Conservation (phyloP, 2,113 vertebrate species). For the Pseudopodoces humilis region DNA sequence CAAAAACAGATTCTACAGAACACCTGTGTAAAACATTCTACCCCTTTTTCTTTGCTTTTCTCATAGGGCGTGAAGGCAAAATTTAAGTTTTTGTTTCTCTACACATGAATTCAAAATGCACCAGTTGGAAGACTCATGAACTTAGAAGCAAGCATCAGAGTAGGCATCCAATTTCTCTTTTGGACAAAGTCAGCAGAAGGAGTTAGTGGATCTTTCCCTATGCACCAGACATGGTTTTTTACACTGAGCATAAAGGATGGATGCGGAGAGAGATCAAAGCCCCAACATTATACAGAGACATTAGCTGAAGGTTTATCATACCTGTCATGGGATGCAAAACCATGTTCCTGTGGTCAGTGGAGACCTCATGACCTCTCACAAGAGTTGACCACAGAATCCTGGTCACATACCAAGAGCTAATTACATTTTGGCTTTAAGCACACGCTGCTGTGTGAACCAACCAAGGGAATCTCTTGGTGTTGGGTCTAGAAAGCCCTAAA, state of each 20-base stretch:
- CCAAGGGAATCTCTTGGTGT: neutral
- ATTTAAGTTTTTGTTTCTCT: neutral
- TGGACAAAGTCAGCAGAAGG: constrained; percentile 12
- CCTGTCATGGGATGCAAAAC: neutral
- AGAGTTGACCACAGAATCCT: constrained; percentile 16
- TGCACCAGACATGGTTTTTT: neutral
- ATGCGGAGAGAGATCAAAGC: constrained; percentile 34
- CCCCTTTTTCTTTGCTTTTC: neutral
- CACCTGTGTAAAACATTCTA: neutral
- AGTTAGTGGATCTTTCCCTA: neutral
- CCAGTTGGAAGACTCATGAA: neutral
- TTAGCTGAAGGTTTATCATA: neutral
- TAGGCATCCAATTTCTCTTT: neutral
- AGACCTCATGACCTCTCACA: constrained; percentile 33
- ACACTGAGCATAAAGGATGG: neutral
- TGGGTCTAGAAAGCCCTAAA: accelerated
- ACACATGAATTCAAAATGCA: neutral
- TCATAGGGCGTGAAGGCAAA: neutral
- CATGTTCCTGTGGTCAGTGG: constrained; percentile 22
- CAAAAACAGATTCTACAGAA: constrained; percentile 3
- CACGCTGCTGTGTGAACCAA: neutral
- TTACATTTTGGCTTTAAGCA: neutral
- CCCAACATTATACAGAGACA: neutral
- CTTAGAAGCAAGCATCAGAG: neutral
- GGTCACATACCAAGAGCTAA: neutral